phyloP scores from a whole-genome alignment of 2,888 invertebrate species.

The Caenorhabditis uteleia region DNA sequence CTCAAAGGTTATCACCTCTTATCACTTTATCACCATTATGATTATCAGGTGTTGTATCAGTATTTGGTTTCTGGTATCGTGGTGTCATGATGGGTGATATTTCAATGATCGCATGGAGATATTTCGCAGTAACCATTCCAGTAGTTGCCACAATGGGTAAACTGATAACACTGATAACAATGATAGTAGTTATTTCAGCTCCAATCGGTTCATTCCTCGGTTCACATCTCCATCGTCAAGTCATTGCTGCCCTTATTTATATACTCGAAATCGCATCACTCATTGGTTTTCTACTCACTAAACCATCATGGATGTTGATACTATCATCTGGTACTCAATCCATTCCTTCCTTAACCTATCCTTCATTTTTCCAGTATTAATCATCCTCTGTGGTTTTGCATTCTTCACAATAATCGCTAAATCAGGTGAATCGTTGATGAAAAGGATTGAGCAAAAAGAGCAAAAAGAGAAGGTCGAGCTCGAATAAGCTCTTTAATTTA shows the following conservation, averaged over 20 bases:
- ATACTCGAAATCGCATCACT: slow-evolving; percentile 53
- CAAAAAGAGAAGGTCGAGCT: slow-evolving; percentile 6
- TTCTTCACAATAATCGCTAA: slow-evolving; percentile 22
- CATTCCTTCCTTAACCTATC: neutral
- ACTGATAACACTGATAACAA: no score
- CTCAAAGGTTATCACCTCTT: slow-evolving; percentile 43
- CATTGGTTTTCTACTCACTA: slow-evolving; percentile 55
- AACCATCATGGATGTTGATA: slow-evolving; percentile 38
- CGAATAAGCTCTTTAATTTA: slow-evolving; percentile 1
- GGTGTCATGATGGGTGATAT: slow-evolving; percentile 51
- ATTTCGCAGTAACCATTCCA: slow-evolving; percentile 34
- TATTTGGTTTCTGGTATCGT: slow-evolving; percentile 60
- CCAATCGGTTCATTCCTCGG: slow-evolving; percentile 23
- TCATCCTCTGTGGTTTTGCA: slow-evolving; percentile 10
- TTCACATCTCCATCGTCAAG: slow-evolving; percentile 36
- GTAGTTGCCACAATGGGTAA: slow-evolving; percentile 12
- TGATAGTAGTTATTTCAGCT: slow-evolving; percentile 4
- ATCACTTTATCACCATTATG: neutral
- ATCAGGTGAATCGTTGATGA: slow-evolving; percentile 5
- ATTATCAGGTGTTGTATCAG: slow-evolving; percentile 48
- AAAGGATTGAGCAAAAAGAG: slow-evolving; percentile 1
- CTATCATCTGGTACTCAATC: slow-evolving; percentile 1
- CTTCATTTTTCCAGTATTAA: slow-evolving; percentile 6
- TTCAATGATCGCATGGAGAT: slow-evolving; percentile 38
- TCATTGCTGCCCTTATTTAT: slow-evolving; percentile 57